Percentiles rank a stretch among this genome's conserved stretches.
Conservation (phyloP, 1,140 invertebrate species). For the Drosophila pallidifrons region DNA sequence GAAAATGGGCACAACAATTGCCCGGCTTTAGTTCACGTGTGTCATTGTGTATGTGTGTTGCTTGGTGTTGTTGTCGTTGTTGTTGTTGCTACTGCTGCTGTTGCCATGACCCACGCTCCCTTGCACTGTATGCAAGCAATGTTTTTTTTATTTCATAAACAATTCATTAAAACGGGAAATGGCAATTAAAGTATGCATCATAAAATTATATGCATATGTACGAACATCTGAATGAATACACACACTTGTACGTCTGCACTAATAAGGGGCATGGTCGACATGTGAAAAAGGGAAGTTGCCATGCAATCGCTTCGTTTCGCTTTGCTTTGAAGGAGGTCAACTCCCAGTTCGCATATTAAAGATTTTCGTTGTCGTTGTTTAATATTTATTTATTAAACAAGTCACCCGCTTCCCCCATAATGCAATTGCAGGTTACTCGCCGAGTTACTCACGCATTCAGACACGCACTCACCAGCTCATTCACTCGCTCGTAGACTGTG, state of each 20-base stretch:
- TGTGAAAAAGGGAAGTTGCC: constrained; percentile 40
- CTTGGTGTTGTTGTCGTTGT: constrained; percentile 35
- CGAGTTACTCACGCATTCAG: constrained; percentile 48
- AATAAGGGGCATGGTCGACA: constrained; percentile 20
- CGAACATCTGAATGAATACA: background rate
- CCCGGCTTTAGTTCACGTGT: constrained; percentile 27
- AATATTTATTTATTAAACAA: constrained; percentile 49
- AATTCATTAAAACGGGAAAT: constrained; percentile 79
- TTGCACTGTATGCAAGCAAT: constrained; percentile 35
- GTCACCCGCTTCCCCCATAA: background rate
- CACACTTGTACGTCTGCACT: background rate
- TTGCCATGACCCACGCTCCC: constrained; percentile 65
- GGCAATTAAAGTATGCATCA: constrained; percentile 62
- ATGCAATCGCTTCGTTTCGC: constrained; percentile 9
- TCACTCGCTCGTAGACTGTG: constrained; percentile 21
- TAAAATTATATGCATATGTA: constrained; percentile 36
- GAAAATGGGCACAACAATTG: constrained; percentile 71
- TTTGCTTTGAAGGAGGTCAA: constrained; percentile 34
- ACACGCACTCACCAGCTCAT: constrained; percentile 23
- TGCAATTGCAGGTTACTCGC: constrained; percentile 36
- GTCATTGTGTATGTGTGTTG: constrained; percentile 18
- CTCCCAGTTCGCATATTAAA: constrained; percentile 36
- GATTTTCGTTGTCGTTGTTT: background rate
- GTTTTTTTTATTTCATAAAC: constrained; percentile 58
- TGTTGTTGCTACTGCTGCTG: constrained; percentile 30